These are phyloP conservation scores for Rhizoglyphus robini DNA, from an alignment of 1,140 invertebrate species.

Conservation along the genomic window DNA sequence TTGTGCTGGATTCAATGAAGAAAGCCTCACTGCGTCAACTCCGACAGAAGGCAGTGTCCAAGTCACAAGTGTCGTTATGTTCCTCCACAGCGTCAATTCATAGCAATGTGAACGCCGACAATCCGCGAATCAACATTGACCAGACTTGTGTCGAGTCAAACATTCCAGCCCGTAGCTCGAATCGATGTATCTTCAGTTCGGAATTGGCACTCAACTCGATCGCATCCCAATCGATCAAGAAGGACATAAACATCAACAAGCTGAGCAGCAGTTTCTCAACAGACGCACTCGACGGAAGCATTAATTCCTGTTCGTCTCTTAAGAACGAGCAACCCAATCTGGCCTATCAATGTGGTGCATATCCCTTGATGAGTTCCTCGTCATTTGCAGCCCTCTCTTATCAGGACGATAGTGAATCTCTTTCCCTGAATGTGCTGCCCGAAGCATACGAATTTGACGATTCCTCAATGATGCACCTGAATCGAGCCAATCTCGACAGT, in stretches of 20 bases:
- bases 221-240: neutral
- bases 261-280: neutral
- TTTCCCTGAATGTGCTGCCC: neutral
- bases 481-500: constrained; percentile 2
- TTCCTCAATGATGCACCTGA: neutral
- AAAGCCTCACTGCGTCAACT: constrained; percentile 25
- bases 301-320: neutral
- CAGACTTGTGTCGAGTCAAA: constrained; percentile 29
- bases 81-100: neutral
- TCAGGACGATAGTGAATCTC: neutral
- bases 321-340: neutral
- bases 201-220: constrained; percentile 12
- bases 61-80: neutral
- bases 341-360: neutral
- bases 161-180: neutral
- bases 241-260: neutral
- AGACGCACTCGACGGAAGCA: neutral
- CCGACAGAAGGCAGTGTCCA: constrained; percentile 21
- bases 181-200: constrained; percentile 6
- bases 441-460: neutral
- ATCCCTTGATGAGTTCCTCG: neutral
- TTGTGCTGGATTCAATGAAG: constrained; percentile 29
- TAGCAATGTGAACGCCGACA: neutral
- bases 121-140: neutral
- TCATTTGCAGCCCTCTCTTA: neutral